phyloP scores from a whole-genome alignment of 2,797 vertebrate genomes.

The Hypotaenidia okinawae region DNA sequence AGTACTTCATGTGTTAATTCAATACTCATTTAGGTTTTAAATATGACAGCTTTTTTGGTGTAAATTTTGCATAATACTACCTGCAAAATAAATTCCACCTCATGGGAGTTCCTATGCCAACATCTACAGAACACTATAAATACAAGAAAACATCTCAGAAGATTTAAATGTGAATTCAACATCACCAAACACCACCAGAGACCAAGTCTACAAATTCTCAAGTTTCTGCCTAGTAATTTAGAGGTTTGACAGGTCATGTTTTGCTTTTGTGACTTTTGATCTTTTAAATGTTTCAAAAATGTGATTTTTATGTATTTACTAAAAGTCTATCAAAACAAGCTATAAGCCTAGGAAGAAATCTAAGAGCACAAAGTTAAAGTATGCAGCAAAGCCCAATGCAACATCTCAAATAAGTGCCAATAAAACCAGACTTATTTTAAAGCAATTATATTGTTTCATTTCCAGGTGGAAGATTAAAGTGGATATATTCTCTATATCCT shows the following conservation, averaged over 20 bases:
- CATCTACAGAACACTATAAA: not conserved
- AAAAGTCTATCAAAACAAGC: not conserved
- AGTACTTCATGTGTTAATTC: not conserved
- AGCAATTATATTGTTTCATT: not conserved
- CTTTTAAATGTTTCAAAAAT: not conserved
- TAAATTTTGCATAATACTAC: not conserved
- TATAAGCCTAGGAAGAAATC: not conserved
- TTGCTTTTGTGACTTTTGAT: not conserved
- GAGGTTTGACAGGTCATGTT: not conserved
- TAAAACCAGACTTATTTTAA: not conserved
- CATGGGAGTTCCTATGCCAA: not conserved
- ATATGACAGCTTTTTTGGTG: not conserved
- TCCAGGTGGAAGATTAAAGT: not conserved
- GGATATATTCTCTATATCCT: not conserved
- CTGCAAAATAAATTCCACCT: slow-evolving; percentile 6
- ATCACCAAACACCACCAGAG: not conserved
- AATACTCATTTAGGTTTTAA: not conserved
- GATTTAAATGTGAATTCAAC: not conserved
- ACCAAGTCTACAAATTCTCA: not conserved
- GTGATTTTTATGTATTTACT: not conserved
- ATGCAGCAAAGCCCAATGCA: not conserved
- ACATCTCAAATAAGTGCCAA: not conserved
- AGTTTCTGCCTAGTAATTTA: not conserved
- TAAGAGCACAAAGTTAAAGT: not conserved
- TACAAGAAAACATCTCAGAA: not conserved